These are phyloP conservation scores for Pollenia labialis DNA, from an alignment of 2,888 invertebrate species.

Conservation along the genomic window DNA sequence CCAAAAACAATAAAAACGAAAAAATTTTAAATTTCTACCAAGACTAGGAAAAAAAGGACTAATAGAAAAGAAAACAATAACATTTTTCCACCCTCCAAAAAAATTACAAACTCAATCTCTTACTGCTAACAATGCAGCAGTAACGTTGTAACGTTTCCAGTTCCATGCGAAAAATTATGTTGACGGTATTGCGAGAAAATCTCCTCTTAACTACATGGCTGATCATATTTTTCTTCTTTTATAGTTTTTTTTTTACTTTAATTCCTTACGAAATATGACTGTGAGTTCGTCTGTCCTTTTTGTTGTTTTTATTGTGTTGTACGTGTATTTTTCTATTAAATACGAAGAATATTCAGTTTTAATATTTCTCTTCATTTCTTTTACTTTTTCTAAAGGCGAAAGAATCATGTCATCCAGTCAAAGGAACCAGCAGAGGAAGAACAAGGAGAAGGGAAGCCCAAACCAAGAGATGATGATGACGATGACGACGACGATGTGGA, in stretches of 20 bases:
- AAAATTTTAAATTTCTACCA: neutral
- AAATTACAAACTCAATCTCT: too few relatives aligned
- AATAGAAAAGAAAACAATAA: too few relatives aligned
- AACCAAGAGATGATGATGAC: neutral
- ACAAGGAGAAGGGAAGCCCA: slow-evolving; percentile 4
- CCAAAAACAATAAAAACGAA: slow-evolving; percentile 5
- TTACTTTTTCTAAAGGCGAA: slow-evolving; percentile 50
- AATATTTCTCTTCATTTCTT: slow-evolving; percentile 24
- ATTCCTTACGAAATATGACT: neutral
- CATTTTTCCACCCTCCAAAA: too few relatives aligned
- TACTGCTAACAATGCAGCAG: too few relatives aligned
- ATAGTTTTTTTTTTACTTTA: neutral
- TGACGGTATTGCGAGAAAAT: neutral
- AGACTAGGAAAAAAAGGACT: too few relatives aligned
- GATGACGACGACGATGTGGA: neutral
- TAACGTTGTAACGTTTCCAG: too few relatives aligned
- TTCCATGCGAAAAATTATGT: too few relatives aligned
- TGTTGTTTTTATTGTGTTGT: slow-evolving; percentile 3
- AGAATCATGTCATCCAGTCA: slow-evolving; percentile 59
- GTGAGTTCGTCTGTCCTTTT: neutral
- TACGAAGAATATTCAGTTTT: slow-evolving; percentile 54
- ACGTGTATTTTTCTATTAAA: slow-evolving; percentile 45
- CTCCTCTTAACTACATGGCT: slow-evolving; percentile 40
- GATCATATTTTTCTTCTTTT: slow-evolving; percentile 22
- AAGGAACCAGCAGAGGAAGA: slow-evolving; percentile 24